A percentile compares a stretch with the other conserved stretches of the same genome.
These are phyloP conservation scores for Oreochromis niloticus DNA, from an alignment of 2,113 vertebrate species.

Conservation along the genomic window DNA sequence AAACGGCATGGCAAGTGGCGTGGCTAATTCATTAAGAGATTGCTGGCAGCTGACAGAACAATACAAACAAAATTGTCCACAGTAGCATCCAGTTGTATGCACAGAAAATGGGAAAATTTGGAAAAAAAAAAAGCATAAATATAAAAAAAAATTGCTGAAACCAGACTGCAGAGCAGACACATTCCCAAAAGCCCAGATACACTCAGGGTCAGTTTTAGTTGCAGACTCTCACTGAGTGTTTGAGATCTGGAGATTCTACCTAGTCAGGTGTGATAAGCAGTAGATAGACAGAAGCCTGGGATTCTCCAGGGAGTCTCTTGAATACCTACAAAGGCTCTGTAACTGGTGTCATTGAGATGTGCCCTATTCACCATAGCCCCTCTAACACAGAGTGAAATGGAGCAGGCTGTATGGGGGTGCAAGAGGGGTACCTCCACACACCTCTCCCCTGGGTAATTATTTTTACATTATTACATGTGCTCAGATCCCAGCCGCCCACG, in stretches of 20 bases:
- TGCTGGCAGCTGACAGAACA: conserved; percentile 29
- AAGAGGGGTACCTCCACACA: conserved; percentile 49
- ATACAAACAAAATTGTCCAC: conserved; percentile 20
- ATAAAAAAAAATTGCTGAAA: background rate
- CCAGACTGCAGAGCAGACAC: background rate
- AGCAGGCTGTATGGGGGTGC: conserved; percentile 36
- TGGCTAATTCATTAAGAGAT: conserved; percentile 60
- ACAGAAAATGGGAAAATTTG: background rate
- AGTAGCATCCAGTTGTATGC: conserved; percentile 1
- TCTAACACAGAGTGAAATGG: conserved; percentile 26
- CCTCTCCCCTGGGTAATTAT: conserved; percentile 80
- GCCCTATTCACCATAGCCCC: conserved; percentile 24
- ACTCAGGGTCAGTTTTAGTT: conserved; percentile 32
- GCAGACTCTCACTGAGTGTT: conserved; percentile 30
- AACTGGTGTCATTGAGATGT: conserved; percentile 73
- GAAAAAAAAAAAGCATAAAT: background rate
- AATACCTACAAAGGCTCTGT: conserved; percentile 60
- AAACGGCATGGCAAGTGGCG: conserved; percentile 38
- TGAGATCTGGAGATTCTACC: conserved; percentile 48
- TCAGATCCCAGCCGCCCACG: conserved; percentile 74
- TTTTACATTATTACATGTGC: conserved; percentile 83
- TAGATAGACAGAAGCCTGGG: conserved; percentile 20
- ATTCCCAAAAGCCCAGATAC: conserved; percentile 14
- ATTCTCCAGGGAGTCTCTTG: conserved; percentile 47
- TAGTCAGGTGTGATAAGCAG: conserved; percentile 65